phyloP scores from a whole-genome alignment of 2,888 invertebrate species.

The Acanthococcus lagerstroemiae region DNA sequence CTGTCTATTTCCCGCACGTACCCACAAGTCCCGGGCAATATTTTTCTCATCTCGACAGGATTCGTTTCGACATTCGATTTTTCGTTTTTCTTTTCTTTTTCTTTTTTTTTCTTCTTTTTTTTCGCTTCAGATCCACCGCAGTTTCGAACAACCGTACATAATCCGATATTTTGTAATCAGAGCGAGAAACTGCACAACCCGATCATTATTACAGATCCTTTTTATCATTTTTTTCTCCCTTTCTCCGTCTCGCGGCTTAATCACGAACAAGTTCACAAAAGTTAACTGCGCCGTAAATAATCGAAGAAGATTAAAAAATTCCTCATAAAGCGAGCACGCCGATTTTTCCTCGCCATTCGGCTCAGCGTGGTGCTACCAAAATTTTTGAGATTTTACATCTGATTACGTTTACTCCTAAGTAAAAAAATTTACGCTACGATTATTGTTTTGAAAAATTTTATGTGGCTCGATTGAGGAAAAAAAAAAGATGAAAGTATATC shows the following conservation, averaged over 20 bases:
- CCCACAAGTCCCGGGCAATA: too few relatives aligned
- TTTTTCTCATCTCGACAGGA: background rate
- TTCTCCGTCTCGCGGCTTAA: background rate
- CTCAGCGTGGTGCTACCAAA: too few relatives aligned
- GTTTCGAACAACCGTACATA: too few relatives aligned
- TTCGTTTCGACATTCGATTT: background rate
- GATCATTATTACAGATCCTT: conserved; percentile 3
- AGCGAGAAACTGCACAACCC: conserved; percentile 5
- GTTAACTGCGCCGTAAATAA: conserved; percentile 27
- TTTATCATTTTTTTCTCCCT: background rate
- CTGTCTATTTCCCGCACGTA: too few relatives aligned
- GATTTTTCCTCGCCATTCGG: too few relatives aligned
- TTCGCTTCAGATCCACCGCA: too few relatives aligned
- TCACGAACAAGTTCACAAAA: conserved; percentile 18
- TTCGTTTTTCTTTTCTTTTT: background rate
- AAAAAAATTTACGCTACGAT: too few relatives aligned
- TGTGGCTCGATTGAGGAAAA: too few relatives aligned
- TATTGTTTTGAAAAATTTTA: too few relatives aligned
- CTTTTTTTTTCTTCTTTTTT: background rate
- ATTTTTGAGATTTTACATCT: too few relatives aligned
- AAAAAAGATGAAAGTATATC: too few relatives aligned
- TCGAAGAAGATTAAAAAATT: conserved; percentile 31
- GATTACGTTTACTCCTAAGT: too few relatives aligned
- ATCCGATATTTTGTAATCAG: conserved; percentile 7
- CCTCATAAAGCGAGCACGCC: conserved; percentile 11